These are phyloP conservation scores for Allobates femoralis DNA, from an alignment of 2,797 vertebrate species.

Conservation along the genomic window DNA sequence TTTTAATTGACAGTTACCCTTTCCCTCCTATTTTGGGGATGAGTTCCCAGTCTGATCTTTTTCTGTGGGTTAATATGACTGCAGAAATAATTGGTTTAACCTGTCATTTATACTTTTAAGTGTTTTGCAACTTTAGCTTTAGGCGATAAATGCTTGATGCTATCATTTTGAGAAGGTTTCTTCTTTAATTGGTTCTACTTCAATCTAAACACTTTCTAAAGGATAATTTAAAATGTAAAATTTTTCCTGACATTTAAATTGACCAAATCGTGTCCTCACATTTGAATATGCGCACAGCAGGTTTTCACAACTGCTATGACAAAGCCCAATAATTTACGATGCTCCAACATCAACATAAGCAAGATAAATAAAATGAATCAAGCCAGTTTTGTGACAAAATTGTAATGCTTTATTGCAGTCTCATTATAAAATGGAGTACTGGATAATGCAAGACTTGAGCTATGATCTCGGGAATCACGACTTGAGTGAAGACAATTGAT, in stretches of 20 bases:
- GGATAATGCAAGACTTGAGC: too few species aligned
- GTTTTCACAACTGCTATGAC: neutral
- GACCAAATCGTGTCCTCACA: neutral
- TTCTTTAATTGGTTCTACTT: neutral
- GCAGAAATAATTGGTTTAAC: neutral
- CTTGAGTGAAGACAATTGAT: too few species aligned
- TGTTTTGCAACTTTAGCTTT: neutral
- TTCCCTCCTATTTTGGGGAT: neutral
- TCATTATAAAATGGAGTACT: neutral
- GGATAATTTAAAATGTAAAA: neutral
- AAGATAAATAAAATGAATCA: neutral
- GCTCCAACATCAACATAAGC: neutral
- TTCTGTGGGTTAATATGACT: neutral
- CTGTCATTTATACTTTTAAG: neutral
- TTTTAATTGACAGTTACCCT: neutral
- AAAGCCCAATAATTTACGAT: neutral
- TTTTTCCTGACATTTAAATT: slow-evolving; percentile 9
- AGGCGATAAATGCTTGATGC: neutral
- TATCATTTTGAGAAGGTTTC: neutral
- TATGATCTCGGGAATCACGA: too few species aligned
- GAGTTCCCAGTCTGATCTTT: neutral
- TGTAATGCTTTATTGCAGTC: neutral
- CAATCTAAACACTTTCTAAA: slow-evolving; percentile 1
- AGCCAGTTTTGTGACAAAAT: neutral
- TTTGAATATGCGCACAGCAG: neutral